Base-by-base conservation (phyloP, 1,140 invertebrate species). In the Lepidostoma basale region DNA sequence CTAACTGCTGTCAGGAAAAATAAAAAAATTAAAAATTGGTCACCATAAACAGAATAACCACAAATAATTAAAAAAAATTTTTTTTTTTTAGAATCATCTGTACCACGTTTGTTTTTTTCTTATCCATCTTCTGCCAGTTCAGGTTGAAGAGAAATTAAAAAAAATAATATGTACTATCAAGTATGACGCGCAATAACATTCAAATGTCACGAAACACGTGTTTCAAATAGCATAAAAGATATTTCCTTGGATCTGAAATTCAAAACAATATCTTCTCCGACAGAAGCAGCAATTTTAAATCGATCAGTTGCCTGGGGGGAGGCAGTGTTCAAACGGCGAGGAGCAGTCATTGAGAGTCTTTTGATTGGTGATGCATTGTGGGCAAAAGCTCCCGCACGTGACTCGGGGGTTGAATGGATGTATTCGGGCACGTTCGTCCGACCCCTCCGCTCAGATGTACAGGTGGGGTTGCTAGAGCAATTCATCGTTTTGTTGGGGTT, bases 331-430 rank as follows among this genome's bases (percentile, higher is more conserved):
- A 30, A 28, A 6, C 44, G 22, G 9, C 8, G 45, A 3, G 12
- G 45, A 49, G 45, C 23, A 9, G 45, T 49, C 45, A 49, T 26
- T 49, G 30, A 56, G 52, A 56, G 52, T 28, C 33, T 56, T 56
- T 56, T 56, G 52, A 56, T 56, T 56, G 52, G 25, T 30, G 16
- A 16, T 30, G 52, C 23, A 56, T 22, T 14, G 52, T 18, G 30
- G 30, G 14, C 23, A n/a, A 56, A 56, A 16, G 23, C 33, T 36
- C 33, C 33, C 5, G n/a, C 2, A 56, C 52, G 52, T 56, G 52
- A 56, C 30, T 30, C 23, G 16, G 12, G 33, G 52, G n/a, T 20
- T 54, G 25, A 54, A 54, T 54, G 25, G 23, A n/a, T 9, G 49
- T 25, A 14, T n/a, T 30, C 20, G 12, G 45, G n/a, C 12, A 49